Percentiles rank a stretch among this genome's conserved stretches.
Conservation (phyloP, 2,797 vertebrate species). For the Strix occidentalis region DNA sequence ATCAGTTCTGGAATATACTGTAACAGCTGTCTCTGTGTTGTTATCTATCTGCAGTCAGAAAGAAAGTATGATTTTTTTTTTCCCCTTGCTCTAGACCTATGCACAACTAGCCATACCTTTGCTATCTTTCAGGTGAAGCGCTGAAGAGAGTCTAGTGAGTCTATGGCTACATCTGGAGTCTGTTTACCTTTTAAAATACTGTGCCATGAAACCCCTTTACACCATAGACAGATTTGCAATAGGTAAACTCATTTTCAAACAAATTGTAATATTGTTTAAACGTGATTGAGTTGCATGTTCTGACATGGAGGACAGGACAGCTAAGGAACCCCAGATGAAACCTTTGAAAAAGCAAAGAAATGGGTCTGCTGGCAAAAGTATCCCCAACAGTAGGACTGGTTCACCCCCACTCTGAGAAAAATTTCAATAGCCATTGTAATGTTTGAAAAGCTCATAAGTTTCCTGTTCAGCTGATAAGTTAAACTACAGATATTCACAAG, state of each 20-base stretch:
- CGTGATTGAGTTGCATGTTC: background rate
- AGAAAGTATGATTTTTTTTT: background rate
- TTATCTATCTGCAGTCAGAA: background rate
- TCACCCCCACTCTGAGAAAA: background rate
- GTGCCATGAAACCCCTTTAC: background rate
- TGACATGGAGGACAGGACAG: background rate
- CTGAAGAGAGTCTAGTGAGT: background rate
- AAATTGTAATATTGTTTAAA: background rate
- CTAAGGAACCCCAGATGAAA: background rate
- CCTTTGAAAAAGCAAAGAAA: background rate
- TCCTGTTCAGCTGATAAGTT: background rate
- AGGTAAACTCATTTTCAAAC: background rate
- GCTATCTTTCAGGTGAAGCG: background rate
- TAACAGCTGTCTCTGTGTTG: background rate
- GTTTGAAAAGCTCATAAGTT: background rate
- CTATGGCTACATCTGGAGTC: background rate
- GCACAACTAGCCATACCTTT: background rate
- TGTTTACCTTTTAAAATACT: background rate
- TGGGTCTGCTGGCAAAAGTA: background rate
- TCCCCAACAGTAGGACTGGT: background rate
- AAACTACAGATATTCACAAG: background rate
- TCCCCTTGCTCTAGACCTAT: background rate
- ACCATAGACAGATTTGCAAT: background rate
- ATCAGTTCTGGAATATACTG: background rate
- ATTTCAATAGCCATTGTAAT: background rate